phyloP scores from a whole-genome alignment of 2,113 vertebrate genomes.

The Epinephelus lanceolatus region DNA sequence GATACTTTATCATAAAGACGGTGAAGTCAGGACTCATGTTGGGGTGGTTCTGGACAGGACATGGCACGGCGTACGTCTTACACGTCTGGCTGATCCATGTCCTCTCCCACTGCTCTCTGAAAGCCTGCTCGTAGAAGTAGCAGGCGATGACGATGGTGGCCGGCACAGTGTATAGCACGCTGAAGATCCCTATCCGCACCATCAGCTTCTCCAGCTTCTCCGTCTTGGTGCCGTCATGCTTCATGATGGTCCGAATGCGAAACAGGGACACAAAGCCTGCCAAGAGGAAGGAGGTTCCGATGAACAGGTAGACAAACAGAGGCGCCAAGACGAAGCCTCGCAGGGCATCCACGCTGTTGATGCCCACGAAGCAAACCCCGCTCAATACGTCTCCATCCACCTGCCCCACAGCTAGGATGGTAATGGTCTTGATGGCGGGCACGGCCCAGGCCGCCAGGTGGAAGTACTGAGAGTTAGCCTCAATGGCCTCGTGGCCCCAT shows the following conservation, averaged over 20 bases:
- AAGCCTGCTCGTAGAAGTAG: conserved; percentile 98
- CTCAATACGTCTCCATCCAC: conserved; percentile 95
- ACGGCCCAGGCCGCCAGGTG: conserved; percentile 97
- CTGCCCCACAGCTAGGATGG: conserved; percentile 94
- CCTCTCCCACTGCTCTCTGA: conserved; percentile 96
- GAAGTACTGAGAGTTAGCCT: conserved; percentile 97
- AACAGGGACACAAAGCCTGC: conserved; percentile 97
- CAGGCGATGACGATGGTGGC: conserved; percentile 98
- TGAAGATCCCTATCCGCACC: conserved; percentile 97
- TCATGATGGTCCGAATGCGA: conserved; percentile 97
- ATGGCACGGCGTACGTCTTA: conserved; percentile 93
- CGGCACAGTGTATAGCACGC: conserved; percentile 95
- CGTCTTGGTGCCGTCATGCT: conserved; percentile 96
- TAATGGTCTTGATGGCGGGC: conserved; percentile 96
- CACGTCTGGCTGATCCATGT: conserved; percentile 94
- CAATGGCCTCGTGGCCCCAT: conserved; percentile 97
- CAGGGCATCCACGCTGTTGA: conserved; percentile 94
- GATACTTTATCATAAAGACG: conserved; percentile 99
- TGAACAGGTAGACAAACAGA: conserved; percentile 96
- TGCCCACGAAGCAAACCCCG: conserved; percentile 95
- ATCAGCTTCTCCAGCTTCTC: conserved; percentile 98
- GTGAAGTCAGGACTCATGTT: conserved; percentile 96
- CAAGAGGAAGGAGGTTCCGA: conserved; percentile 95
- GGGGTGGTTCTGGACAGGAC: conserved; percentile 87
- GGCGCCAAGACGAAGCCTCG: conserved; percentile 95